Conservation (phyloP, 2,888 invertebrate genomes). For the Amorpha juglandis region DNA sequence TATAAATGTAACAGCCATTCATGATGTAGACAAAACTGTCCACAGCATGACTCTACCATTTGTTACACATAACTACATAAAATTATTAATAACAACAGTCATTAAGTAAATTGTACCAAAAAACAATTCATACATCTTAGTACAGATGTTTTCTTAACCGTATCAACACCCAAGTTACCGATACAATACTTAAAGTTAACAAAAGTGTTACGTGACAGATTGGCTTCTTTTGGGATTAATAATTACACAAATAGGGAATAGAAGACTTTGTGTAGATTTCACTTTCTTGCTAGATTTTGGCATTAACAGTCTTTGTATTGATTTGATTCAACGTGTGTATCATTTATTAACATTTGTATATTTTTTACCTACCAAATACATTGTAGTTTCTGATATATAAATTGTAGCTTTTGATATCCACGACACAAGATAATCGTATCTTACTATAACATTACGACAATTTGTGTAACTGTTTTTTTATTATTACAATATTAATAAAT, state of each 20-base stretch:
- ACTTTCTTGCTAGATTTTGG: conserved; percentile 39
- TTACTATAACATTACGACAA: too few relatives aligned
- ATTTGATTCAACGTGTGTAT: conserved; percentile 2
- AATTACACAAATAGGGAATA: conserved; percentile 42
- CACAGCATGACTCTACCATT: too few relatives aligned
- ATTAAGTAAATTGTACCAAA: neutral
- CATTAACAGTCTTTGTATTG: conserved; percentile 2
- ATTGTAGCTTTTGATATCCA: too few relatives aligned
- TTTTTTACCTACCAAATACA: neutral
- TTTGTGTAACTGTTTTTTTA: too few relatives aligned
- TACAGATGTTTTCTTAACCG: conserved; percentile 40
- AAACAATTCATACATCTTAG: conserved; percentile 26
- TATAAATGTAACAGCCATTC: too few relatives aligned
- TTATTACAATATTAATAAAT: too few relatives aligned
- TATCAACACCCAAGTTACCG: conserved; percentile 35
- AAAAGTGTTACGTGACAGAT: conserved; percentile 46
- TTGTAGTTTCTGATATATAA: too few relatives aligned
- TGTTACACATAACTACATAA: too few relatives aligned
- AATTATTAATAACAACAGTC: neutral
- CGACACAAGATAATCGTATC: too few relatives aligned
- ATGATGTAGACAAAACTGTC: too few relatives aligned
- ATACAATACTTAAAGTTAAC: conserved; percentile 33
- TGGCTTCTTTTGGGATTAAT: conserved; percentile 45
- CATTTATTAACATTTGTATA: neutral
- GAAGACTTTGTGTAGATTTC: conserved; percentile 40